These are phyloP conservation scores for Mesochorus sp. DNA, from an alignment of 2,888 invertebrate genomes.

Conservation along the genomic window DNA sequence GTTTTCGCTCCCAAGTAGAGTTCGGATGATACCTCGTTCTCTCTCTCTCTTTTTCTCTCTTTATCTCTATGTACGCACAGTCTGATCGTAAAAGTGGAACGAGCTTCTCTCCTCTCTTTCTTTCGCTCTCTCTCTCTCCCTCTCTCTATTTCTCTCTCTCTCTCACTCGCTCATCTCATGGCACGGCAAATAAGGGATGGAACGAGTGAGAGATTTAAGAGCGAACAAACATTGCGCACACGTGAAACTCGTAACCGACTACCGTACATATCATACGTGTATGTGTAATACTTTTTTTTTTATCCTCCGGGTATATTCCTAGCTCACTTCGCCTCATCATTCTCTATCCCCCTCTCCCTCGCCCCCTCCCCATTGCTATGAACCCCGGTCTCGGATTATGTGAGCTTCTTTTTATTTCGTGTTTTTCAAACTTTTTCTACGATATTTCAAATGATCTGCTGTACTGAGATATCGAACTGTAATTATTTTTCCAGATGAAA, in stretches of 20 bases:
- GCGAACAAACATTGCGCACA: slow-evolving; percentile 60
- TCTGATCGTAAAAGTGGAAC: slow-evolving; percentile 56
- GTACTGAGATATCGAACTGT: too few relatives aligned
- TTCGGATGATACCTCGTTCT: slow-evolving; percentile 7
- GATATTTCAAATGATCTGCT: too few relatives aligned
- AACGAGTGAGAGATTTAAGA: slow-evolving; percentile 56
- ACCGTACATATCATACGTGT: slow-evolving; percentile 1
- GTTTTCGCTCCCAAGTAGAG: slow-evolving; percentile 12
- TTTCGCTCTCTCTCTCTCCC: neutral
- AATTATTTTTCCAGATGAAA: too few relatives aligned
- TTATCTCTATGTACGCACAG: slow-evolving; percentile 2
- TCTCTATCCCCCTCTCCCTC: neutral
- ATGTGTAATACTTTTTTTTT: neutral
- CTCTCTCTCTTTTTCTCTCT: too few relatives aligned
- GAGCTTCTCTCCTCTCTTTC: slow-evolving; percentile 25
- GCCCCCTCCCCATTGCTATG: slow-evolving; percentile 1
- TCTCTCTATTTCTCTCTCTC: too few relatives aligned
- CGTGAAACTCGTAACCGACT: slow-evolving; percentile 58
- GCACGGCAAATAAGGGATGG: slow-evolving; percentile 45
- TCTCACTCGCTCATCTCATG: too few relatives aligned
- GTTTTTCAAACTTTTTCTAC: too few relatives aligned
- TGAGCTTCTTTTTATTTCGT: slow-evolving; percentile 1
- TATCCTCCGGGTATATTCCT: neutral
- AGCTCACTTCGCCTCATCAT: neutral
- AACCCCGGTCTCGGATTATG: neutral